Conservation (phyloP, 2,888 invertebrate genomes). For the Campoplex nolae region DNA sequence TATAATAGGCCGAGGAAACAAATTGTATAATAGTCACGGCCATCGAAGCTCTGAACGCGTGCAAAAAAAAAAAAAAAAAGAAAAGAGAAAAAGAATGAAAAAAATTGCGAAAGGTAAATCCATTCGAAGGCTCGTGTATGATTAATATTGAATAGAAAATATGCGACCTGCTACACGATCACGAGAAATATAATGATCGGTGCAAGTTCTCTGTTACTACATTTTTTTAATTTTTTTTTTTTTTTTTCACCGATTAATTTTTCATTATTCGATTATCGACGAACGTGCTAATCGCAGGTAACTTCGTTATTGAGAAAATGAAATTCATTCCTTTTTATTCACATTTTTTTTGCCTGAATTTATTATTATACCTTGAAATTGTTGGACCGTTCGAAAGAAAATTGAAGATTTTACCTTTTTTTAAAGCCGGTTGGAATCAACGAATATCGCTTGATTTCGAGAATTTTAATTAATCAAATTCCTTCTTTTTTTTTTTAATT, state of each 20-base stretch:
- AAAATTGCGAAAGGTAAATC: neutral
- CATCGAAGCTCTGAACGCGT: slow-evolving; percentile 4
- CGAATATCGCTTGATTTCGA: too few species aligned
- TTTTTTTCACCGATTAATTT: neutral
- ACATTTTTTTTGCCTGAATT: neutral
- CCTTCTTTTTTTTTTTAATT: too few species aligned
- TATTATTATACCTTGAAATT: neutral
- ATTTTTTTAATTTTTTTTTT: neutral
- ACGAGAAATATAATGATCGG: neutral
- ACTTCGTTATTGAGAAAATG: neutral
- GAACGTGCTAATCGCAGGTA: neutral
- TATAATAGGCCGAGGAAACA: slow-evolving; percentile 6
- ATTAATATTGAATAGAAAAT: neutral
- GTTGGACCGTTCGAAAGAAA: neutral
- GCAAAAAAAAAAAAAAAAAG: too few species aligned
- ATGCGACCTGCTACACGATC: neutral
- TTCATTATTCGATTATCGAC: neutral
- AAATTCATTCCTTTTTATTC: neutral
- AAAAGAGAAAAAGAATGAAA: too few species aligned
- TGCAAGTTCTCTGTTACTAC: neutral
- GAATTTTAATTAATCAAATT: too few species aligned
- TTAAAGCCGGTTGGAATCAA: too few species aligned
- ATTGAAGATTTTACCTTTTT: neutral
- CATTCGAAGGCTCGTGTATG: neutral
- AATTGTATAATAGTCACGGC: slow-evolving; percentile 48